Base-by-base conservation (phyloP, 1,140 invertebrate species). In the Muscidifurax raptorellus region DNA sequence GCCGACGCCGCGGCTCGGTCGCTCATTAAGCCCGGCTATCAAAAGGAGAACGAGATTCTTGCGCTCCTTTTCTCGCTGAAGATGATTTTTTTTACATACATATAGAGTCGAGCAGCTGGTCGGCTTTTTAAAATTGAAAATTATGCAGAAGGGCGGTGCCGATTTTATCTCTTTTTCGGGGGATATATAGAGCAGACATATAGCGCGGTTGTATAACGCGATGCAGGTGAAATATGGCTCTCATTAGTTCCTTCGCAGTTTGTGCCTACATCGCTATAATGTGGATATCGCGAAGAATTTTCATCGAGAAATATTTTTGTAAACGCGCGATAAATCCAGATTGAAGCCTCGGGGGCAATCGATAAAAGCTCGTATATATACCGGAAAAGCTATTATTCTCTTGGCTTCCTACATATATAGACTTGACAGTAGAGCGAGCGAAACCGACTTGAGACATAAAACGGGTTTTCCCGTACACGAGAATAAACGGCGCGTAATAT, bases 41-140 rank as follows among this genome's bases (percentile, higher is more conserved):
- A 77, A 59, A 59, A 77, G n/a, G 75, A 32, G 47, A 77, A 77
- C 28, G 47, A 64, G 40, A 77, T 77, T 30, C 44, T 64, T 77
- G 36, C 52, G 52, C 22, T 13, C 44, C 52, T 59, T n/a, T 6
- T 59, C 52, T 47, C 44, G 44, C 44, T 6, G 44, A 47, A 47
- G 44, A 7, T 59, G 52, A 18, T 22, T 59, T 59, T n/a, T 59
- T 59, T 18, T 52, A 47, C 18, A 52, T 12, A 4, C 18, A 12
- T 52, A 18, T 52, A 52, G 52, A 22, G n/a, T n/a, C 52, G 18
- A 59, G 52, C 52, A 22, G 52, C 52, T 22, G 6, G 18, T 4
- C 52, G 52, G 52, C 52, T 59, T n/a, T 59, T 59, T 59, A 59
- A 59, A 59, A 59, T 59, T 59, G 52, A 59, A 59, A n/a, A 59